Evolutionary conservation across 2,888 invertebrate genomes (phyloP).

Genomic region (Cantharis lateralis): DNA sequence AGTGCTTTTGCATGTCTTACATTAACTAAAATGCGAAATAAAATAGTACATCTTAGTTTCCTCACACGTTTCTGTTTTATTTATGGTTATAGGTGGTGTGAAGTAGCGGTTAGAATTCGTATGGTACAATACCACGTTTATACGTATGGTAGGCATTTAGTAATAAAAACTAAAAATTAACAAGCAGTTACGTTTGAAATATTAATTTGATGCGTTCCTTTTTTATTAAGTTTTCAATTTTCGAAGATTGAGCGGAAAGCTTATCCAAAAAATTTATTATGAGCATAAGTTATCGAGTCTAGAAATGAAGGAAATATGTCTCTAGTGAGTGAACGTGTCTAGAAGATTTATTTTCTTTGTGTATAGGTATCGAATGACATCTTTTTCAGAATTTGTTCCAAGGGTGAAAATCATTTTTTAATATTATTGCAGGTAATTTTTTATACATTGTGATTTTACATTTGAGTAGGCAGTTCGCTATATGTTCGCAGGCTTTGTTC

Average conservation of each 20-base stretch:
- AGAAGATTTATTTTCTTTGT: neutral
- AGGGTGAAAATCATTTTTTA: neutral
- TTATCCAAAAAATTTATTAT: neutral
- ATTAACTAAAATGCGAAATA: slow-evolving; percentile 1
- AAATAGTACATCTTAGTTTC: neutral
- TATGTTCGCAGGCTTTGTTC: neutral
- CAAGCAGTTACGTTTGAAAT: too few species aligned
- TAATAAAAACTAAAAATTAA: too few species aligned
- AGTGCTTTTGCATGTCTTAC: slow-evolving; percentile 4
- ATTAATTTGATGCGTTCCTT: neutral
- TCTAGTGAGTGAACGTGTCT: neutral
- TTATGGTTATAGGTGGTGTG: neutral
- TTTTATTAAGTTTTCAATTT: neutral
- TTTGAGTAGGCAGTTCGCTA: neutral
- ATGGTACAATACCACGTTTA: neutral
- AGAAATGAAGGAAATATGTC: neutral
- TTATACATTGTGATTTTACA: neutral
- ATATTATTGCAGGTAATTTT: neutral
- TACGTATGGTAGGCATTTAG: neutral
- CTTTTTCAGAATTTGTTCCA: neutral
- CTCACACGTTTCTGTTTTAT: slow-evolving; percentile 4
- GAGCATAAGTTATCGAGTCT: neutral
- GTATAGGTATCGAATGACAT: neutral
- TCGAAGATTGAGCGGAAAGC: neutral
- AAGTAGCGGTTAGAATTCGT: neutral